Conservation (phyloP, 1,140 invertebrate species). For the Nautilus pompilius region DNA sequence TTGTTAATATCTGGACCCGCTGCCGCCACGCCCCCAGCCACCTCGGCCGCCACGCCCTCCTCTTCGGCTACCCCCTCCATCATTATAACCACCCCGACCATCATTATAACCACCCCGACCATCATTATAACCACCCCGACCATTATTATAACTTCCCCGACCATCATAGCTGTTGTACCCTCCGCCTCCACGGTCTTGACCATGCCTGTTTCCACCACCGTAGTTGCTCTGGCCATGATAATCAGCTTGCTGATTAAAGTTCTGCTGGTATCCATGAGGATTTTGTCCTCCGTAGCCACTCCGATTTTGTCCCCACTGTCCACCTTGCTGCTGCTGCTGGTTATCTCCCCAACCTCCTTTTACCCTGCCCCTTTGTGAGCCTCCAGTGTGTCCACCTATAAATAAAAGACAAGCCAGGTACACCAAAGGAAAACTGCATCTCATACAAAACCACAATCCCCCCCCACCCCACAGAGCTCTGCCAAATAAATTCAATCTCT, state of each 20-base stretch:
- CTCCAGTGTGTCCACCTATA: too few relatives aligned
- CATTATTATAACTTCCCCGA: constrained; percentile 10
- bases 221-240: constrained; percentile 6
- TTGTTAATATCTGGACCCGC: too few relatives aligned
- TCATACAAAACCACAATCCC: too few relatives aligned
- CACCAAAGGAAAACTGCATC: too few relatives aligned
- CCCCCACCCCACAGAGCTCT: too few relatives aligned
- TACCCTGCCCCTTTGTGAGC: constrained; percentile 13
- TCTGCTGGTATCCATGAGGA: constrained; percentile 15
- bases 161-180: constrained; percentile 15
- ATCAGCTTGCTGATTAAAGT: constrained; percentile 8
- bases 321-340: background rate
- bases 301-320: background rate
- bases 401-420: too few relatives aligned
- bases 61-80: constrained; percentile 12
- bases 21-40: constrained; percentile 9
- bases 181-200: constrained; percentile 12
- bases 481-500: too few relatives aligned
- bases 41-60: constrained; percentile 15
- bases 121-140: constrained; percentile 10
- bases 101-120: constrained; percentile 12
- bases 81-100: constrained; percentile 9
- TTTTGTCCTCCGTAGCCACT: constrained; percentile 10
- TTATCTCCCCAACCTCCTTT: constrained; percentile 8
- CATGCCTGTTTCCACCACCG: constrained; percentile 10